Evolutionary conservation across 2,797 vertebrate species (phyloP), one percentile per base, ranked within the genome.

Genomic region (Coreius guichenoti): DNA sequence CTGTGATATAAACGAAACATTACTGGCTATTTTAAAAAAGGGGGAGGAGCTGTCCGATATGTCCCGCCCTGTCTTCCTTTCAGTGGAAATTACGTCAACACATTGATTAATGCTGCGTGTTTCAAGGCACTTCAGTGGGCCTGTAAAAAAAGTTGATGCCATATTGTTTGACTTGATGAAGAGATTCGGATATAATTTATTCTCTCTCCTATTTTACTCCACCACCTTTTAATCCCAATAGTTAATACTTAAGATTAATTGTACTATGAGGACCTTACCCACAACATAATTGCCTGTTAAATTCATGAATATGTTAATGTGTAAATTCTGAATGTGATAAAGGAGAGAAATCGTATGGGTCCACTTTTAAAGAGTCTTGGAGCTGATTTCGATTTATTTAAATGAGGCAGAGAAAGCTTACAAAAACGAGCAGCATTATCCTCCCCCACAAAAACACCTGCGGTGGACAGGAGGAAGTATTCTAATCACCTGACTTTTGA

Each of bases 401-500:
- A 87, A 86, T 89, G 65, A 83, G 86, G 39, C 3, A 23, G 49
- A 75, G 43, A 80, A 68, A 43, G 61, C 82, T 58, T 72, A 65
- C 21, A 19, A 23, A 84, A 77, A 89, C 23, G 81, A 26, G 56
- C 45, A 47, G 23, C 78, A 29, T 75, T 47, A 80, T 76, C n/a
- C 6, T 61, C 26, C 17, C 21, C n/a, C 36, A 17, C 26, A 45
- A 39, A 54, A 65, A 65, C 51, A 49, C 78, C 65, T 36, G 78
- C 43, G 47, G 78, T 84, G 81, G 83, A 84, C 70, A 47, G 69
- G 56, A 85, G 72, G 65, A 84, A 74, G 68, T 87, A 49, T 85
- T 89, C 85, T 91, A 91, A 91, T 92, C 83, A 78, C 58, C 80
- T 89, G 87, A 91, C 89, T 90, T 91, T 87, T 91, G 90, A 89